Evolutionary conservation across 2,888 invertebrate genomes (phyloP), one percentile per base, ranked within the genome.

Genomic region (Hypercompe scribonia): DNA sequence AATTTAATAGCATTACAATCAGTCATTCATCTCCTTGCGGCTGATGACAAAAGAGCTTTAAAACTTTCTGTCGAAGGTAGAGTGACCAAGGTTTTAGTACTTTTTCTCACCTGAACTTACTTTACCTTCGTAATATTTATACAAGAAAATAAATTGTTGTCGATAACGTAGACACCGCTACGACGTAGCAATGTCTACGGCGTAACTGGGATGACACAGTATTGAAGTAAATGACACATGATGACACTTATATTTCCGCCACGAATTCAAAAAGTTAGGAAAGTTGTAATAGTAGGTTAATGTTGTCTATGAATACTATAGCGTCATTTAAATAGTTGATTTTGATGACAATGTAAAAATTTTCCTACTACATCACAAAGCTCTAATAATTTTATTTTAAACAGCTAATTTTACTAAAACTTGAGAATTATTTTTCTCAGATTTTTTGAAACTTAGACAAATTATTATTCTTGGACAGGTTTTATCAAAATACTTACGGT

Each of bases 1-100:
- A 72, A 79, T 81, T 72, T 77, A 76, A 72, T 77, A 68, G 72
- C 72, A 73, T 75, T 77, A 77, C 68, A 71, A 83, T 84, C 80
- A 79, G 84, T 82, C 78, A 83, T 78, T 80, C 71, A 83, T 46
- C 33, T 58, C 31, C 34, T 64, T 65, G 69, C 67, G 69, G 64
- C 54, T 72, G 75, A 70, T 74, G 83, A 77, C 79, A 78, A 75
- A 83, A 54, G 71, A 63, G 74, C 72, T 81, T 81, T 70, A 77
- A 71, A 83, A 81, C 76, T 82, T 82, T 75, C 68, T 18, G 75
- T 68, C 68, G 65, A 24, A 36, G 13, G 13, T 33, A 65, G 13
- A 34, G 77, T 69, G 63, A 67, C 81, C 75, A 79, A 13, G 42
- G 8, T 2, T 68, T 73, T 50, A 24, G 18, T 28, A 18, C n/a